Evolutionary conservation across 2,888 invertebrate species (phyloP).

Genomic region (Mesorhabditis spiculigera): DNA sequence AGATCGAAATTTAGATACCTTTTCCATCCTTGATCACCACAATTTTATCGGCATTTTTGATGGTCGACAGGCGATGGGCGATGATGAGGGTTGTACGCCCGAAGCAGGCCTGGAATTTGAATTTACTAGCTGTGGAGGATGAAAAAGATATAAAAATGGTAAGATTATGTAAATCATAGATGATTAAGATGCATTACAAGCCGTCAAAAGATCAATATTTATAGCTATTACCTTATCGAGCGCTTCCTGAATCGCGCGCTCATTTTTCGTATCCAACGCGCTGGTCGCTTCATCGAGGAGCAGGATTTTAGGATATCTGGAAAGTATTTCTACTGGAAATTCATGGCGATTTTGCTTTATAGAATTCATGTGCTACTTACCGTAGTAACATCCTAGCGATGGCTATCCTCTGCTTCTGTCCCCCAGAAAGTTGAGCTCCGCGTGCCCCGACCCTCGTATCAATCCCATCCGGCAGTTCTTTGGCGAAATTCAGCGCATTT

Average conservation of each 20-base stretch:
- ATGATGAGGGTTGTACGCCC: not conserved
- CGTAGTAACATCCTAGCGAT: slow-evolving; percentile 5
- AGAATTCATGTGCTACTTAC: not conserved
- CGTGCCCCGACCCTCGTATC: not conserved
- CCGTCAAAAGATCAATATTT: too few species aligned
- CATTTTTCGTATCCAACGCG: slow-evolving; percentile 17
- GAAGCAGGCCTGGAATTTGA: slow-evolving; percentile 6
- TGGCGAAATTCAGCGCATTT: not conserved
- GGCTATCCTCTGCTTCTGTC: slow-evolving; percentile 1
- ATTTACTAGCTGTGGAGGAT: not conserved
- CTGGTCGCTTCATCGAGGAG: slow-evolving; percentile 2
- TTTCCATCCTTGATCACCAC: not conserved
- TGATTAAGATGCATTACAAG: not conserved
- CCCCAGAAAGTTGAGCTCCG: not conserved
- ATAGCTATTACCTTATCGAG: not conserved
- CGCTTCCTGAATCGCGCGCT: slow-evolving; percentile 13
- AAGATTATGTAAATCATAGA: not conserved
- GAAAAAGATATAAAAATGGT: not conserved
- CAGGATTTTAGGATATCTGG: not conserved
- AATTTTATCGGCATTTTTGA: not conserved
- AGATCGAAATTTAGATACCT: too few species aligned
- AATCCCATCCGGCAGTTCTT: not conserved
- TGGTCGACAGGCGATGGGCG: slow-evolving; percentile 6
- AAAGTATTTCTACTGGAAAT: not conserved
- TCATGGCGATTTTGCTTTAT: not conserved